These are phyloP conservation scores for Ara ararauna DNA, from an alignment of 2,797 vertebrate species.

Conservation along the genomic window DNA sequence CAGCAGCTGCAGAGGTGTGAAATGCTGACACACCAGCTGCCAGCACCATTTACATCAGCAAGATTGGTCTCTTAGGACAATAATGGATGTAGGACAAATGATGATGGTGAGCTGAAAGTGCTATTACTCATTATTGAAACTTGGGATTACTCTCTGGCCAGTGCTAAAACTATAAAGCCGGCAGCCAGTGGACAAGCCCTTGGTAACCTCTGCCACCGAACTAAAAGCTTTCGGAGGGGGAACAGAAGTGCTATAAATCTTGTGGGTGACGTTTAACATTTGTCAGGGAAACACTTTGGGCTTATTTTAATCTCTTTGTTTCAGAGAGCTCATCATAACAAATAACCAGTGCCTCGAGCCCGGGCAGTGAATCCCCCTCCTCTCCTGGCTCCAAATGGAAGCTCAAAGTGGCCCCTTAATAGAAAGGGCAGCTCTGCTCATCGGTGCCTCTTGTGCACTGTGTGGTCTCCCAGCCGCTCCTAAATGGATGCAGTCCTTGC, in stretches of 20 bases:
- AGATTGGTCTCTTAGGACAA: constrained; percentile 77
- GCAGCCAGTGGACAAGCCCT: constrained; percentile 61
- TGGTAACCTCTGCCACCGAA: constrained; percentile 76
- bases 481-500: constrained; percentile 48
- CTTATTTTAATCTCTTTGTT: constrained; percentile 79
- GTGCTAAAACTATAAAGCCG: constrained; percentile 62
- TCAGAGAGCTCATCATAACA: constrained; percentile 77
- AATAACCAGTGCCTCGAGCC: constrained; percentile 72
- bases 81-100: constrained; percentile 82
- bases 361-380: constrained; percentile 34
- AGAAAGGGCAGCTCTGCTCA: constrained; percentile 5
- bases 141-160: constrained; percentile 68
- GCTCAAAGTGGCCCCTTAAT: constrained; percentile 44
- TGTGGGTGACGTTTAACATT: constrained; percentile 73
- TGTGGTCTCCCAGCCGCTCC: constrained; percentile 68
- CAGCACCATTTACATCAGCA: constrained; percentile 67
- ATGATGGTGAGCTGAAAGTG: constrained; percentile 79
- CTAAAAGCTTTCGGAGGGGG: constrained; percentile 80
- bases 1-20: constrained; percentile 76
- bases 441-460: constrained; percentile 39
- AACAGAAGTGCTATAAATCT: constrained; percentile 81
- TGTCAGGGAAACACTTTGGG: constrained; percentile 80
- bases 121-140: constrained; percentile 76
- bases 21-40: constrained; percentile 78
- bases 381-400: constrained; percentile 69